Conservation (phyloP, 2,888 invertebrate species). For the Drosophila longiperda region DNA sequence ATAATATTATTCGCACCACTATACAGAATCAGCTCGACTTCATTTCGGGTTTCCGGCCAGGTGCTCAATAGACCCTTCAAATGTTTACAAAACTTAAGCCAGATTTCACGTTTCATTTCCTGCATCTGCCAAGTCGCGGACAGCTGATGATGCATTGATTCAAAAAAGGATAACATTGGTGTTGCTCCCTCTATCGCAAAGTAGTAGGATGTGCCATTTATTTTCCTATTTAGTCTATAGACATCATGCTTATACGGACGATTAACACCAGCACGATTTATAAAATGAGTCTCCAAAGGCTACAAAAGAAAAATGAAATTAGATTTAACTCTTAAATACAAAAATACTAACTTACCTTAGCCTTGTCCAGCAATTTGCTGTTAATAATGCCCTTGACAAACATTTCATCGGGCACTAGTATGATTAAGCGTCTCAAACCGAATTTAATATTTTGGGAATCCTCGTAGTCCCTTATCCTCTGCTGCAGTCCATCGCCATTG, state of each 20-base stretch:
- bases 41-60: conserved; percentile 76
- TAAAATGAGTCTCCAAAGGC: conserved; percentile 67
- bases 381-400: conserved; percentile 70
- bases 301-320: conserved; percentile 23
- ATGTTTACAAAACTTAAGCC: conserved; percentile 77
- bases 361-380: conserved; percentile 67
- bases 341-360: conserved; percentile 46
- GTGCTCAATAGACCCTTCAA: conserved; percentile 64
- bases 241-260: conserved; percentile 81
- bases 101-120: conserved; percentile 79
- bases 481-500: conserved; percentile 63
- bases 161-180: conserved; percentile 81
- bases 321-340: neutral
- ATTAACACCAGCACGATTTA: conserved; percentile 79
- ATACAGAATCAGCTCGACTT: conserved; percentile 76
- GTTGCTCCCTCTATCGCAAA: conserved; percentile 83
- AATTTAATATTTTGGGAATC: conserved; percentile 64
- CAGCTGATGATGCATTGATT: conserved; percentile 63
- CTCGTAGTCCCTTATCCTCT: conserved; percentile 76
- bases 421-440: conserved; percentile 74
- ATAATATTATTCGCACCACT: conserved; percentile 56
- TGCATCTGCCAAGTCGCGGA: conserved; percentile 78
- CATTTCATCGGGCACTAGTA: conserved; percentile 80
- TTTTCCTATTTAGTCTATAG: conserved; percentile 65
- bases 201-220: conserved; percentile 75